Evolutionary conservation across 2,797 vertebrate genomes (phyloP), one percentile per base, ranked within the genome.

Genomic region (Spinibarbus caldwelli): DNA sequence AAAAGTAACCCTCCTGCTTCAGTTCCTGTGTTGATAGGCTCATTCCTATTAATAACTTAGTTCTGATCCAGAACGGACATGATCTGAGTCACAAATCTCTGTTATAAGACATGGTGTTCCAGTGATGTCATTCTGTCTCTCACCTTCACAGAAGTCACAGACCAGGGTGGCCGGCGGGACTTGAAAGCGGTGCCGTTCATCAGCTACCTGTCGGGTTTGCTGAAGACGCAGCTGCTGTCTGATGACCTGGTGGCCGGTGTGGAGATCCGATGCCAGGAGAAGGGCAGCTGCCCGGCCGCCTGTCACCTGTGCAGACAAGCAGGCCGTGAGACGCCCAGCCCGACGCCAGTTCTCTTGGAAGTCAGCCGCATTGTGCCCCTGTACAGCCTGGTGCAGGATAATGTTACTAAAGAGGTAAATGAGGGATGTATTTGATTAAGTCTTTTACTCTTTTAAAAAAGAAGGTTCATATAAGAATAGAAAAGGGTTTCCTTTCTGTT

Each of bases 101-200:
- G 8, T 38, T 15, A 17, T 64, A 54, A 77, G 31, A 36, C 64
- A 26, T 5, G 7, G 26, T 41, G n/a, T 11, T 41, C 34, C 34
- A 43, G n/a, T 81, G 80, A 81, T 29, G 15, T 77, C 23, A 64
- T 57, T 26, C 57, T 80, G 47, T 72, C 3, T 72, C 75, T 64
- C 80, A 79, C 14, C 57, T 19, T 29, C 43, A 54, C 94, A 99
- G 98, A 99, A 94, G 97, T 96, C 41, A 99, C 97, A 0, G 98
- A 99, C 87, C 95, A 98, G 78, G 94, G 93, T 52, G 91, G 92
- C 70, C 97, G 97, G 88, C 96, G 97, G 88, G 98, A 99, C 82
- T 92, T 99, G 87, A 98, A 98, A 89, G 97, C 97, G 29, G 94
- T 98, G 91, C 97, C 98, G 21, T 99, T 99, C 94, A 99, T 99